Conservation (phyloP, 2,888 invertebrate genomes). For the Toxonevra muliebris region DNA sequence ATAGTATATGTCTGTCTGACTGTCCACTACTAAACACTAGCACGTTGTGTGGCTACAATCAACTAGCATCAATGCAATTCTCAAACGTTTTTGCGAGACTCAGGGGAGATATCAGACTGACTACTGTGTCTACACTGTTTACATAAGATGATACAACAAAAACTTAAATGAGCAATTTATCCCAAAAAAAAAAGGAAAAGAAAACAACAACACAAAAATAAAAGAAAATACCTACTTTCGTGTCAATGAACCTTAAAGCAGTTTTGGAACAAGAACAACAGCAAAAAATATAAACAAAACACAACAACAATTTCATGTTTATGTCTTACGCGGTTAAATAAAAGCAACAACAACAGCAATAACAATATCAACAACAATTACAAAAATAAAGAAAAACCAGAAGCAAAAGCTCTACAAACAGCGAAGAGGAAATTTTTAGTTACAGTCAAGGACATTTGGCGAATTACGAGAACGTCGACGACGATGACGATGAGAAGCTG, state of each 20-base stretch:
- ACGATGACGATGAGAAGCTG: neutral
- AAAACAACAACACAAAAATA: too few relatives aligned
- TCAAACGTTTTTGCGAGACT: neutral
- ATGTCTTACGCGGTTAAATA: constrained; percentile 22
- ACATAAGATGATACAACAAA: constrained; percentile 1
- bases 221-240: neutral
- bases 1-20: too few relatives aligned
- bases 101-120: neutral
- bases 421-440: constrained; percentile 6
- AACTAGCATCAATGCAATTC: too few relatives aligned
- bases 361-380: constrained; percentile 11
- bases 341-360: constrained; percentile 12
- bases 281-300: too few relatives aligned
- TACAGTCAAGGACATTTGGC: constrained; percentile 35
- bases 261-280: neutral
- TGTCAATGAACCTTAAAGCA: constrained; percentile 33
- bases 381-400: constrained; percentile 15
- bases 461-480: constrained; percentile 17
- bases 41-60: too few relatives aligned
- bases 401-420: neutral
- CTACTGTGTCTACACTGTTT: neutral
- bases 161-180: constrained; percentile 3
- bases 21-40: too few relatives aligned
- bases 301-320: constrained; percentile 29
- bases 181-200: neutral